Base-by-base conservation (phyloP, 2,113 vertebrate species). In the Epinephelus moara region DNA sequence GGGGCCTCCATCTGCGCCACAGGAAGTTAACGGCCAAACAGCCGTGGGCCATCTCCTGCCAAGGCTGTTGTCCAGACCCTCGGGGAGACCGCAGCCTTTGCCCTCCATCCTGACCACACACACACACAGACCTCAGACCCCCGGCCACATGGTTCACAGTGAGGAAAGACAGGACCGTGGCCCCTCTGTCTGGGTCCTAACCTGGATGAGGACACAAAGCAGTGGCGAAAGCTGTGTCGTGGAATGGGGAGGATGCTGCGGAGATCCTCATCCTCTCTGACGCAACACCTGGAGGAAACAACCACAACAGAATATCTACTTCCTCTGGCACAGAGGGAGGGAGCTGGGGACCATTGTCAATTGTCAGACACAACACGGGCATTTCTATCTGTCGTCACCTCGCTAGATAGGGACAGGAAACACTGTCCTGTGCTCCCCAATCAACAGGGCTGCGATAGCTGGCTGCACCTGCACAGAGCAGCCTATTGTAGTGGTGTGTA, bases 311-410 rank as follows among this genome's bases (percentile, higher is more conserved):
- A 88, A 81, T 67, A 84, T 91, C 67, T 74, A 42, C 64, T 63
- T 70, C 68, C 19, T 79, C 52, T 74, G 78, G 52, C 57, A 47
- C 70, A 74, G 47, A 27, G 18, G 71, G 73, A 18, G 45, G 42
- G 21, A 62, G 13, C 23, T 0, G 6, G 55, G 68, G 80, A 47
- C 84, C 64, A 78, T 71, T 88, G 89, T 86, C 64, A 64, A 85
- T 68, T 71, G 87, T 91, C 85, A 94, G 91, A 92, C 93, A 93
- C 90, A 89, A 92, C 90, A 75, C 33, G 75, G 82, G 74, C 82
- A 85, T 88, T 91, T 85, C 55, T 81, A 50, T 92, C 88, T 0
- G 55, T 94, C 85, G 42, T 90, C 93, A 82, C 81, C 68, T 77
- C 30, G 0, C 13, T 72, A 82, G 88, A 93, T 90, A 89, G 85